These are phyloP conservation scores for Octopus sinensis DNA, from an alignment of 1,140 invertebrate genomes.

Conservation along the genomic window DNA sequence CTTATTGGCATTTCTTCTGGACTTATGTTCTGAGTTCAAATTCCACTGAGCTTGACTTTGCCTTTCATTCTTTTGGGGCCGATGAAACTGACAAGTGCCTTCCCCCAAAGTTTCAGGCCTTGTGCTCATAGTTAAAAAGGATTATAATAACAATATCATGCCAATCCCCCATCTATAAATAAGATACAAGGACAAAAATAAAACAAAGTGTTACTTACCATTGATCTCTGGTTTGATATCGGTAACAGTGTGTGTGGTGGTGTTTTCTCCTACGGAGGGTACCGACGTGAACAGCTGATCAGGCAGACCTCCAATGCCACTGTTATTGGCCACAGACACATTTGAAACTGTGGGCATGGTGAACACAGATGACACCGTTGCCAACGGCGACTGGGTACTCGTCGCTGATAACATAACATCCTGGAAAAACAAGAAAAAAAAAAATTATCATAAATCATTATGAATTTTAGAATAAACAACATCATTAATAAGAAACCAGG, in stretches of 20 bases:
- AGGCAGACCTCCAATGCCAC: conserved; percentile 33
- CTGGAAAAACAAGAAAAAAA: conserved; percentile 34
- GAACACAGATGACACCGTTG: conserved; percentile 50
- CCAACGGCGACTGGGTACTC: conserved; percentile 52
- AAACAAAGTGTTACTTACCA: conserved; percentile 23
- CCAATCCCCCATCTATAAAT: too few relatives aligned
- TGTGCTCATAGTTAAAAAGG: too few relatives aligned
- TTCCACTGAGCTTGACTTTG: too few relatives aligned
- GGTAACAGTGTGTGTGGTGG: conserved; percentile 31
- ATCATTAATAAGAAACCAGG: not conserved
- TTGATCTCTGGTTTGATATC: conserved; percentile 33
- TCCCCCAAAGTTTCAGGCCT: too few relatives aligned
- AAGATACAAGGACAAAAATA: not conserved
- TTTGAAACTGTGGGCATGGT: conserved; percentile 52
- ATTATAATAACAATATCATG: too few relatives aligned
- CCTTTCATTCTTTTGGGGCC: too few relatives aligned
- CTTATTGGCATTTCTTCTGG: too few relatives aligned
- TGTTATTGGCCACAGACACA: conserved; percentile 39
- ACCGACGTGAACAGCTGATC: conserved; percentile 53
- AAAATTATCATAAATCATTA: not conserved
- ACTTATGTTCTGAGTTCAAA: too few relatives aligned
- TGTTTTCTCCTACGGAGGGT: conserved; percentile 34
- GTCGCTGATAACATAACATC: conserved; percentile 57
- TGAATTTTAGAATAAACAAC: not conserved
- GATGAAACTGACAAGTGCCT: too few relatives aligned